Percentiles rank a stretch among this genome's conserved stretches.
Conservation (phyloP, 2,888 invertebrate genomes). For the Amphimallon solstitiale region DNA sequence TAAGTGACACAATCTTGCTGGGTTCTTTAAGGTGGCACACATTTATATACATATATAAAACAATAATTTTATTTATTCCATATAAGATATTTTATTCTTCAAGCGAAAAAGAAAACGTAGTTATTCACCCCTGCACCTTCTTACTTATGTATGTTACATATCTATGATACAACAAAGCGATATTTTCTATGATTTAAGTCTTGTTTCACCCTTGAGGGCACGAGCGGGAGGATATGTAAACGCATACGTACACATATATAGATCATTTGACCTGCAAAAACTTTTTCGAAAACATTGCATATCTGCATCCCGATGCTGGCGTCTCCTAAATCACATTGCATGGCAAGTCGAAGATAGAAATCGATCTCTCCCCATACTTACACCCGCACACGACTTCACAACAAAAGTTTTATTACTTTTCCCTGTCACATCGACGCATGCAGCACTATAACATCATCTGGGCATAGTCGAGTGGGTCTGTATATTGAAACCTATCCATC, state of each 20-base stretch:
- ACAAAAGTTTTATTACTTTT: slow-evolving; percentile 49
- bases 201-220: slow-evolving; percentile 4
- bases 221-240: neutral
- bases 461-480: neutral
- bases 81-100: too few species aligned
- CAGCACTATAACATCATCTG: slow-evolving; percentile 11
- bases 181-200: slow-evolving; percentile 25
- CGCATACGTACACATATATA: slow-evolving; percentile 5
- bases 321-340: slow-evolving; percentile 46
- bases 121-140: too few species aligned
- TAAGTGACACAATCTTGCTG: too few species aligned
- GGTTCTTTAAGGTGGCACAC: too few species aligned
- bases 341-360: slow-evolving; percentile 45
- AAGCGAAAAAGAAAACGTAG: too few species aligned
- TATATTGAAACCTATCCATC: neutral
- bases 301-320: slow-evolving; percentile 40
- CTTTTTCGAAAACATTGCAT: slow-evolving; percentile 45
- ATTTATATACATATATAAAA: too few species aligned
- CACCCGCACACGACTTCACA: slow-evolving; percentile 46
- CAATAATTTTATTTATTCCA: too few species aligned
- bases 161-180: neutral
- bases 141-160: neutral
- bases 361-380: slow-evolving; percentile 40
- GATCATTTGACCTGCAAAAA: slow-evolving; percentile 33
- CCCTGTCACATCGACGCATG: slow-evolving; percentile 35